Evolutionary conservation across 2,888 invertebrate species (phyloP), one percentile per base, ranked within the genome.

Genomic region (Cosmopolites sordidus): DNA sequence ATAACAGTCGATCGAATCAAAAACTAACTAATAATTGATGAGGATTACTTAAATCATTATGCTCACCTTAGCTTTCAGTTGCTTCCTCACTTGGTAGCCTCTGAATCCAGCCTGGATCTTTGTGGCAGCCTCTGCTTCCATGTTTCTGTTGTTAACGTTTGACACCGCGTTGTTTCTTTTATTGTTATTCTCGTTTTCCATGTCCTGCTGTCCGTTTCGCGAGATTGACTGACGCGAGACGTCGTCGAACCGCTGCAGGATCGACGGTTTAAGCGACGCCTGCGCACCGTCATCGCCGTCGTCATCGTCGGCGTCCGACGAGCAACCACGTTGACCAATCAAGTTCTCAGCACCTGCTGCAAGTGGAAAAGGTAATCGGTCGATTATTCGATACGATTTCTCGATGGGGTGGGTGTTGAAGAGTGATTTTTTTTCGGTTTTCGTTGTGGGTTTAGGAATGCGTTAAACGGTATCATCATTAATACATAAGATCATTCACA

Each of bases 81-180:
- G 72, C 58, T 74, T 75, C 54, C 75, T 59, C 30, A 82, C 82
- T 64, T 85, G 76, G 67, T 80, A 86, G 1, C 86, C 85, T 55
- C 85, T 76, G 41, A 86, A 82, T 43, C 84, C 82, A 14, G 85
- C 85, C 70, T 86, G 86, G 60, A 86, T 86, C 63, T 82, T 82
- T 27, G 84, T 84, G 47, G 86, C 86, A 16, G 82, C 82, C 52
- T 69, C 62, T 14, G 62, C 63, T 66, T 72, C 73, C 68, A 69
- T 68, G 57, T 65, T 56, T 29, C 58, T 63, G 33, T 58, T 60
- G 15, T 16, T 51, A 51, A 50, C 43, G 15, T 41, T 45, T 22
- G 8, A 41, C 37, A 52, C 42, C 49, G 52, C 53, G 58, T 56
- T 58, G 33, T 51, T 54, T 27, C 39, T 53, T 48, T 49, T 51